Base-by-base conservation (phyloP, 2,113 vertebrate genomes). In the Anolis sagrei region DNA sequence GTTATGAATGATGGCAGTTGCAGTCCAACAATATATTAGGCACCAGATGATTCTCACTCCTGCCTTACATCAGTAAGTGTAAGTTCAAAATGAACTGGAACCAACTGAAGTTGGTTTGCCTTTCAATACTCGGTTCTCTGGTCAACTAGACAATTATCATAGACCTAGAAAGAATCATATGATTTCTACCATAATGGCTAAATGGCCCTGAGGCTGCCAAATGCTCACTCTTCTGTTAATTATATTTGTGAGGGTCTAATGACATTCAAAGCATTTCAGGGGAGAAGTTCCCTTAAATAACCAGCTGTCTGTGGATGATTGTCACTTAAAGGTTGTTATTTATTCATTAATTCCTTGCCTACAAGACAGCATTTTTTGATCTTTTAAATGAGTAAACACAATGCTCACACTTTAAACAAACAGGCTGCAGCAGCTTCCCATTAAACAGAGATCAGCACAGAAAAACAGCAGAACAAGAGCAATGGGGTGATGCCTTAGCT, bases 341-440 rank as follows among this genome's bases (percentile, higher is more conserved):
- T 74, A 79, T 79, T 84, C 69, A 84, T 74, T 23, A 2, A 39
- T 73, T 39, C 29, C 51, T 4, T 66, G 68, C 25, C 18, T 79
- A 87, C n/a, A 83, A 79, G 18, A 80, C 8, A 75, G 54, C 13
- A 19, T 39, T 39, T 87, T 58, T 62, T 73, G 36, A 87, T 62
- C 25, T 83, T 72, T 87, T 36, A 62, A 79, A 66, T 6, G 36
- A 58, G 69, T 75, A 83, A 83, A 75, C 61, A 79, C 11, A 66
- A 79, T 27, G 29, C 19, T 73, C 36, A 51, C 13, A 51, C n/a
- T 73, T 58, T 36, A 83, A 39, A 62, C n/a, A 39, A 86, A 80
- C 23, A 64, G n/a, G 27, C 77, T 74, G 36, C 25, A 64, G 54
- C 54, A 80, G 54, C 21, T 64, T 51, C 69, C 69, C 36, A 74